Evolutionary conservation across 2,888 invertebrate genomes (phyloP).

Genomic region (Penaeus monodon): DNA sequence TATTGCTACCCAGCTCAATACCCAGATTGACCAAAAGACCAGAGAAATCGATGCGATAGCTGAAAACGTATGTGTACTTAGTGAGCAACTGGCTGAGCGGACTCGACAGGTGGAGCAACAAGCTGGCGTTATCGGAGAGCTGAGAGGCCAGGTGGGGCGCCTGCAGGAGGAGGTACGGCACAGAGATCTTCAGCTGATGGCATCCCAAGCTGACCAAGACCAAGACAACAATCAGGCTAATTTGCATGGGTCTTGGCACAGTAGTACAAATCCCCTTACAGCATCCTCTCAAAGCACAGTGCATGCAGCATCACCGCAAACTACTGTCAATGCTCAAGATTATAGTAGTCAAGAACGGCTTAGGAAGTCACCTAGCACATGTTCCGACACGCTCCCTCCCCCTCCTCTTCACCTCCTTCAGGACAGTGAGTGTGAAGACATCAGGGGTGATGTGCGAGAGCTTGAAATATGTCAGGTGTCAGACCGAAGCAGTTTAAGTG

Average conservation of each 20-base stretch:
- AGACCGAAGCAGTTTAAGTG: slow-evolving; percentile 47
- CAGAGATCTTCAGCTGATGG: slow-evolving; percentile 30
- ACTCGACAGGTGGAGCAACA: slow-evolving; percentile 38
- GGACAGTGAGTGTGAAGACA: slow-evolving; percentile 43
- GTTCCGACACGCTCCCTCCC: slow-evolving; percentile 58
- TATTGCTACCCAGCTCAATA: slow-evolving; percentile 32
- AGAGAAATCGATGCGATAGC: slow-evolving; percentile 49
- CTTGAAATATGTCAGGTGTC: slow-evolving; percentile 33
- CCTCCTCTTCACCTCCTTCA: slow-evolving; percentile 50
- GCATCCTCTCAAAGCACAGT: slow-evolving; percentile 43
- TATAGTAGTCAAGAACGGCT: slow-evolving; percentile 38
- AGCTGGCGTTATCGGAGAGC: slow-evolving; percentile 41
- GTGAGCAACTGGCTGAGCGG: slow-evolving; percentile 31
- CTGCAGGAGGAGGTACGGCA: slow-evolving; percentile 36
- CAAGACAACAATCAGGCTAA: slow-evolving; percentile 12
- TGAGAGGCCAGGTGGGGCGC: slow-evolving; percentile 34
- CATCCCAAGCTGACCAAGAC: slow-evolving; percentile 3
- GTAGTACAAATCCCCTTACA: slow-evolving; percentile 26
- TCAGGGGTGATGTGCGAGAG: slow-evolving; percentile 27
- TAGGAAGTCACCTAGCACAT: slow-evolving; percentile 20
- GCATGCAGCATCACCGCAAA: slow-evolving; percentile 30
- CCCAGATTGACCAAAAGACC: slow-evolving; percentile 46
- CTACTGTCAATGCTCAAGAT: slow-evolving; percentile 22
- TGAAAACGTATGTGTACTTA: slow-evolving; percentile 41
- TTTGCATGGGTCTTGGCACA: slow-evolving; percentile 32